Base-by-base conservation (phyloP, 2,888 invertebrate species). In the Sthenelais limicola region DNA sequence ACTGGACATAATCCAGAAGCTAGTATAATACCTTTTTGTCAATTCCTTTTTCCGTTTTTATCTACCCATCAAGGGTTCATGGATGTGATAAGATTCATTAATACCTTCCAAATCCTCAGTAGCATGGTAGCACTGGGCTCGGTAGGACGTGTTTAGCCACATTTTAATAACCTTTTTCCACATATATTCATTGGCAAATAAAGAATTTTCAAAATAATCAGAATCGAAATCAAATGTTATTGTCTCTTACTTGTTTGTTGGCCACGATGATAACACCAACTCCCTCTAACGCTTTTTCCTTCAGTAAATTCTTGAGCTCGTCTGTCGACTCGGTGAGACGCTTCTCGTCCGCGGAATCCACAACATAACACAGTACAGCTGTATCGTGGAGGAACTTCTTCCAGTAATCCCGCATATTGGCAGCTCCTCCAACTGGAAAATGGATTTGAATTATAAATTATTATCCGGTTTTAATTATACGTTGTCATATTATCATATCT, bases 341-440 rank as follows among this genome's bases (percentile, higher is more conserved):
- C 12, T 67, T 56, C 3, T 69, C 73, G 68, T 80, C 76, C 7
- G 76, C 33, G 0, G 81, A 75, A 72, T 83, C 83, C 15, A 83
- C 80, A 12, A 83, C 78, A 76, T 75, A 82, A 24, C 81, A 74
- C n/a, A 82, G 74, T 1, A 81, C 66, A 71, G 79, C 74, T 26
- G 81, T 82, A 71, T 82, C 81, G 52, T 80, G 76, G 38, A 82
- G 54, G 71, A 82, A 82, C 70, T 80, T 82, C 21, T 56, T 58
- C 82, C 82, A 82, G 72, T 82, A 82, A 24, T 73, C 52, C 38
- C 82, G 74, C 62, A 78, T 72, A 24, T 73, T 72, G 68, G 75
- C 75, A 32, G 76, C 73, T 9, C 82, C 82, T 26, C 81, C 82
- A 75, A 82, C 82, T 82, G 72, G 3, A 70, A 66, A n/a, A 32